A percentile compares a stretch with the other conserved stretches of the same genome.
Evolutionary conservation across 2,113 vertebrate species (phyloP).

Genomic region (Corythornis madagascariensis): DNA sequence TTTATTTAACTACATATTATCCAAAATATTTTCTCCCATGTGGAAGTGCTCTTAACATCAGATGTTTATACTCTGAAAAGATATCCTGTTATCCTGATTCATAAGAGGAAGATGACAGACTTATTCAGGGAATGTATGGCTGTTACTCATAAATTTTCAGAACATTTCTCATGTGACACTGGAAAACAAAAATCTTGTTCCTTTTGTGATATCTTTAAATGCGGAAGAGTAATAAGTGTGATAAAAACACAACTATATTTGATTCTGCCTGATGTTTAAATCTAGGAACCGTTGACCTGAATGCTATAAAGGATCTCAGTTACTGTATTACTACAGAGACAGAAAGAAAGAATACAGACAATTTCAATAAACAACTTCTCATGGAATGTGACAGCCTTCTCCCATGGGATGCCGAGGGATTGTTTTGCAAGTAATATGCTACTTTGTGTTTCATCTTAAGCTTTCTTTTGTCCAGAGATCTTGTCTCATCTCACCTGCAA

Average conservation of each 20-base stretch:
- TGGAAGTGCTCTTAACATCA: neutral
- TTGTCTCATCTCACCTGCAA: neutral
- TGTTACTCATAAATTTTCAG: neutral
- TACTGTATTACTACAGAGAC: neutral
- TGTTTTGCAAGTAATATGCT: neutral
- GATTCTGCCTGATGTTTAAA: neutral
- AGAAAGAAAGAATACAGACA: neutral
- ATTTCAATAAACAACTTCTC: neutral
- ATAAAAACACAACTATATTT: neutral
- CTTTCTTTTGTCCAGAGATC: neutral
- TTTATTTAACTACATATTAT: neutral
- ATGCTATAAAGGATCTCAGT: neutral
- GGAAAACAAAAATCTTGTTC: neutral
- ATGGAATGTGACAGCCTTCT: neutral
- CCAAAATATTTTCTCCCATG: neutral
- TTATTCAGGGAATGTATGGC: fast-evolving
- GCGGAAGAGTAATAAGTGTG: neutral
- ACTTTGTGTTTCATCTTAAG: neutral
- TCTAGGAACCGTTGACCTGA: neutral
- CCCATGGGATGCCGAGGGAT: neutral
- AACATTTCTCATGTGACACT: neutral
- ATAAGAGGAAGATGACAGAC: neutral
- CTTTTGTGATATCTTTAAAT: neutral
- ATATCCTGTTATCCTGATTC: neutral
- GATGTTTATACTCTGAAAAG: neutral